Base-by-base conservation (phyloP, 1,140 invertebrate genomes). In the Macrostomum lignano region DNA sequence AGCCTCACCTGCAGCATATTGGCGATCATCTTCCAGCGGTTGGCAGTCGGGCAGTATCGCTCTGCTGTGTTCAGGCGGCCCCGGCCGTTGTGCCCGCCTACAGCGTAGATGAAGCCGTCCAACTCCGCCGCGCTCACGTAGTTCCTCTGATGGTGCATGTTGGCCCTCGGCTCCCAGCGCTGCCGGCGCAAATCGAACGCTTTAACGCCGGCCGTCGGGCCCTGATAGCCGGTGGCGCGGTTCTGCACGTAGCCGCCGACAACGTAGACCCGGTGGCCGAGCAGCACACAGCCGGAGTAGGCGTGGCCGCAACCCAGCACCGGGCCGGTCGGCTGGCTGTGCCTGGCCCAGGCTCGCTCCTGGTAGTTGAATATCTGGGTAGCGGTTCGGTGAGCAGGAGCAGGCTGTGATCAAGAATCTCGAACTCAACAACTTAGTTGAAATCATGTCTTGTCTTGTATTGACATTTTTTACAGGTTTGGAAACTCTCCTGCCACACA, bases 91-190 rank as follows among this genome's bases (percentile, higher is more conserved):
- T 33, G 32, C 14, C 32, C 32, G 17, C 70, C 25, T 51, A 79
- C 69, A 0, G 74, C 73, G 52, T 77, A 79, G 39, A 79, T 72
- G 42, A 65, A 66, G 37, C 69, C 67, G 7, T 72, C 63, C 1
- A 72, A 41, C 0, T 67, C 60, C 1, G 66, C 70, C 0, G 67
- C 66, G 38, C 68, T 70, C 1, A 73, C 67, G 37, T 56, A 56
- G 41, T 36, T 21, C 10, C 20, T 11, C 26, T 36, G 33, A 17
- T 29, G 24, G 30, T 40, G 21, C 36, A 38, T 38, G 19, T 31
- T 28, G 17, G 36, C 20, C 19, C 36, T 24, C 20, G 32, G 23
- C 21, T 26, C 11, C 39, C 39, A 40, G 32, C 33, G 24, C 23
- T 22, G 19, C 1, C 19, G 28, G 7, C 11, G 17, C 22, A 36